phyloP scores from a whole-genome alignment of 2,888 invertebrate species.

The Clivina fossor region DNA sequence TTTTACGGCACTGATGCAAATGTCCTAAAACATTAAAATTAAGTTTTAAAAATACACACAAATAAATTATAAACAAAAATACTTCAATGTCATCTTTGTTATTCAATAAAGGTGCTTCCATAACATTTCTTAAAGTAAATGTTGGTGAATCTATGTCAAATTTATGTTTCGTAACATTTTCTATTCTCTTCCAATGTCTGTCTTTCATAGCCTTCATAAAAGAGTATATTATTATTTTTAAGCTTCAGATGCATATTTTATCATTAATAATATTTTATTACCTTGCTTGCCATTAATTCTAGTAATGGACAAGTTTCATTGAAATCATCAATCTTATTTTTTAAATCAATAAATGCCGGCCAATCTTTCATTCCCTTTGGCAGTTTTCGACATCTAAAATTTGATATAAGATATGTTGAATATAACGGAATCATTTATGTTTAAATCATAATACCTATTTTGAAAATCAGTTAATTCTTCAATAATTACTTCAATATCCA shows the following conservation, averaged over 20 bases:
- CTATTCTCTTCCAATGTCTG: conserved; percentile 57
- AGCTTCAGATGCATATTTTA: background rate
- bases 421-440: background rate
- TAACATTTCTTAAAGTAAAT: conserved; percentile 77
- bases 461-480: conserved; percentile 81
- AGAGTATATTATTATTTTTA: background rate
- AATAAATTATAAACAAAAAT: conserved; percentile 6
- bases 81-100: conserved; percentile 87
- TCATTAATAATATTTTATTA: conserved; percentile 32
- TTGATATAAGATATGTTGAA: conserved; percentile 5
- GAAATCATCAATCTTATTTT: conserved; percentile 88
- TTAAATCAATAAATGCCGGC: conserved; percentile 84
- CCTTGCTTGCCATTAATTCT: conserved; percentile 85
- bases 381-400: conserved; percentile 72
- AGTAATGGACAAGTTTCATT: conserved; percentile 83
- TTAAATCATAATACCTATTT: conserved; percentile 58
- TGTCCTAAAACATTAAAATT: conserved; percentile 65
- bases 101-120: conserved; percentile 81
- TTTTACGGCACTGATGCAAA: conserved; percentile 86
- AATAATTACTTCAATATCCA: conserved; percentile 81
- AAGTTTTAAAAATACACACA: background rate
- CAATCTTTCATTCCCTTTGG: conserved; percentile 85
- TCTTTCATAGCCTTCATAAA: conserved; percentile 60
- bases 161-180: conserved; percentile 61
- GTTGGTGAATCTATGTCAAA: conserved; percentile 79